Evolutionary conservation across 2,797 vertebrate species (phyloP), one percentile per base, ranked within the genome.

Genomic region (Megaceryle alcyon): DNA sequence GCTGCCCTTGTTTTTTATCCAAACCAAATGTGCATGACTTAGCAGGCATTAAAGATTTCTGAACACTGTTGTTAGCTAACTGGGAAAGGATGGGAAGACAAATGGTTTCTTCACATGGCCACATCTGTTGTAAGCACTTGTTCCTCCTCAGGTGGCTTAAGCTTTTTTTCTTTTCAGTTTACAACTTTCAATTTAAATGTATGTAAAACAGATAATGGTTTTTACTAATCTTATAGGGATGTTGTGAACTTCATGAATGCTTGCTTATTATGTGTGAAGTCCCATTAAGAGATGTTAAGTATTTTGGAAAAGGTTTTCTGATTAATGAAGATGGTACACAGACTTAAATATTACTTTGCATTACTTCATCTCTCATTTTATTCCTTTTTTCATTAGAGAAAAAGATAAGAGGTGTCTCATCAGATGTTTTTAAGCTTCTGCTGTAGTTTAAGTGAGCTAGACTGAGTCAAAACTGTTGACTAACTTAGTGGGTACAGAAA

Each of bases 401-500:
- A 87, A 87, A 79, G 37, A 56, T 88, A 86, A 69, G 29, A 92
- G 90, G 26, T 82, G 17, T 79, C 77, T 59, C 33, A 84, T 81
- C 65, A 83, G 77, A 72, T 88, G 41, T 78, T 95, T 86, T 91
- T 90, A 77, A 90, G n/a, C 70, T 83, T 92, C 43, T 88, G 21
- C 53, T 6, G 5, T 85, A 92, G 75, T 61, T 90, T 70, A 43
- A 84, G 44, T 88, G 66, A 90, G 63, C 51, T 66, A 88, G 92
- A 59, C 65, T 92, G 94, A 90, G 43, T 94, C 85, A 84, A 59
- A 86, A 69, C 51, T 79, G 73, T 91, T 90, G 76, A 88, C 82
- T 94, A 86, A 94, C 69, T 33, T 63, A 46, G 20, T 79, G 48
- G 70, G 70, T 86, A 61, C 46, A 66, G 77, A 88, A 80, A 78